phyloP scores from a whole-genome alignment of 1,140 invertebrate species.

The Drosophila repletoides region DNA sequence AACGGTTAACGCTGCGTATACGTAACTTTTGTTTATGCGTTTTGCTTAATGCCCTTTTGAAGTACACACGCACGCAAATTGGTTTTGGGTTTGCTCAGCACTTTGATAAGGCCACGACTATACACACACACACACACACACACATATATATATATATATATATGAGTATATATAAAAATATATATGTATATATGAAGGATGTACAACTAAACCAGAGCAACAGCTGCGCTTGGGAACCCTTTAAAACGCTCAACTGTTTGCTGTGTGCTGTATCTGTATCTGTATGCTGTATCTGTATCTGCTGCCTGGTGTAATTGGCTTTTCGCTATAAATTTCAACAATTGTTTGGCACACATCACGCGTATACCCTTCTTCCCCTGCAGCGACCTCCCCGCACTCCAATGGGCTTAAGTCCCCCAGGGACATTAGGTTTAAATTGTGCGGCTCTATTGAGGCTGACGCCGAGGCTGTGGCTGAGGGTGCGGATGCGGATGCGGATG shows the following conservation, averaged over 20 bases:
- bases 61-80: slow-evolving; percentile 50
- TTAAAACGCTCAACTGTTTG: slow-evolving; percentile 21
- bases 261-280: too few relatives aligned
- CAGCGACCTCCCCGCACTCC: neutral
- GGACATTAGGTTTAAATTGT: slow-evolving; percentile 49
- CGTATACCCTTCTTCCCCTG: neutral
- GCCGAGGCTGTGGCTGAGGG: too few relatives aligned
- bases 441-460: neutral
- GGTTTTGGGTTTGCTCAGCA: slow-evolving; percentile 22
- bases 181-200: neutral
- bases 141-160: neutral
- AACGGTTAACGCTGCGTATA: slow-evolving; percentile 70
- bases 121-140: slow-evolving; percentile 4
- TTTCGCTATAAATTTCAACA: slow-evolving; percentile 65
- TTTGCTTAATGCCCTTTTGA: slow-evolving; percentile 70
- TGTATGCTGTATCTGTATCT: too few relatives aligned
- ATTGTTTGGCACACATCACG: slow-evolving; percentile 49
- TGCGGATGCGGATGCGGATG: too few relatives aligned
- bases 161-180: neutral
- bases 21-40: slow-evolving; percentile 75
- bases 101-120: slow-evolving; percentile 19
- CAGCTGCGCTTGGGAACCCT: slow-evolving; percentile 6
- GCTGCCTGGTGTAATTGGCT: slow-evolving; percentile 56
- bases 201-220: slow-evolving; percentile 19
- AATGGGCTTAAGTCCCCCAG: too few relatives aligned